A percentile compares a stretch with the other conserved stretches of the same genome.
Conservation (phyloP, 2,113 vertebrate genomes). For the Glaucidium brasilianum region DNA sequence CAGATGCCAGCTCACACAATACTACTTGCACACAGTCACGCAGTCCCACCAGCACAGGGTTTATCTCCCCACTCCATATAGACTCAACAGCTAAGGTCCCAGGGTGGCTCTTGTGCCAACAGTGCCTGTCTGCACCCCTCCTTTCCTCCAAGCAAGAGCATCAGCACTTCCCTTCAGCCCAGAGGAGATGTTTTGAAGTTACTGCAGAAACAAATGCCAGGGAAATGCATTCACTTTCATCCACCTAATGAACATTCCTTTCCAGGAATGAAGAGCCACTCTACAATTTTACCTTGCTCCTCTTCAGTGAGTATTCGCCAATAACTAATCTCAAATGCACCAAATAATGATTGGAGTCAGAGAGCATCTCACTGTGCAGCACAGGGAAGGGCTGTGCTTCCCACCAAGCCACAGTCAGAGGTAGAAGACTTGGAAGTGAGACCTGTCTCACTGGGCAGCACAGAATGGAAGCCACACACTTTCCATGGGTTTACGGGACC, state of each 20-base stretch:
- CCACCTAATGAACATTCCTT: background rate
- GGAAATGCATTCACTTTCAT: background rate
- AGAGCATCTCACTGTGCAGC: background rate
- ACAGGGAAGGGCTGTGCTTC: background rate
- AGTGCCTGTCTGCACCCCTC: background rate
- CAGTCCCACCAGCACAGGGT: background rate
- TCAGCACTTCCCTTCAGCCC: background rate
- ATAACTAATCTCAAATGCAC: background rate
- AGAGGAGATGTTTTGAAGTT: background rate
- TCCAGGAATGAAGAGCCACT: background rate
- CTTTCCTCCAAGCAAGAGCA: background rate
- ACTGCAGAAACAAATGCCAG: background rate
- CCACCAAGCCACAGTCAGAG: background rate
- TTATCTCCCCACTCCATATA: background rate
- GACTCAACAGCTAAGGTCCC: background rate
- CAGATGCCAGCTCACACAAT: background rate
- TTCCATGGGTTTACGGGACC: background rate
- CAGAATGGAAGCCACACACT: background rate
- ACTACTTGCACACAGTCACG: background rate
- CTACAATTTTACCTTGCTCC: background rate
- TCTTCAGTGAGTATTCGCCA: background rate
- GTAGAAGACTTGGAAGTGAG: background rate
- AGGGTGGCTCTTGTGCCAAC: background rate
- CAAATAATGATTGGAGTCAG: background rate
- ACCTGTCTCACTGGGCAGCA: background rate